Percentiles rank a stretch among this genome's conserved stretches.
Conservation (phyloP, 2,888 invertebrate genomes). For the Heliconius hortense region DNA sequence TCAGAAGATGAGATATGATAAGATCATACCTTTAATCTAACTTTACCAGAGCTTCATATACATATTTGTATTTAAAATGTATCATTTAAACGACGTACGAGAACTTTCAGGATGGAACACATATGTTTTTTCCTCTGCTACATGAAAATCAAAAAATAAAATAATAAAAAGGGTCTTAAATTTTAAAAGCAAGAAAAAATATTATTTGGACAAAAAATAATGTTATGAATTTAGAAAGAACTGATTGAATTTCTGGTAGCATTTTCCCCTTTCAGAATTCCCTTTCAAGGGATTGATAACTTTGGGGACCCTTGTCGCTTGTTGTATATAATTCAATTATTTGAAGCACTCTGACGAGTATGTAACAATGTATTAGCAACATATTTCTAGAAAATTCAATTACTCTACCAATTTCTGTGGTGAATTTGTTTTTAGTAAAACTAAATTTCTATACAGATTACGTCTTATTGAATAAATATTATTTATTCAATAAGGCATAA, state of each 20-base stretch:
- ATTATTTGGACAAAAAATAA: not conserved
- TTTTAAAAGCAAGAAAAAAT: not conserved
- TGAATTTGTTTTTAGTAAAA: not conserved
- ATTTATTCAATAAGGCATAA: no score
- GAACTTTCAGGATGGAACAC: no score
- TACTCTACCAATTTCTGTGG: not conserved
- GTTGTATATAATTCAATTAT: conserved; percentile 51
- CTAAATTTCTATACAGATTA: no score
- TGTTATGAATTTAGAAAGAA: conserved; percentile 15
- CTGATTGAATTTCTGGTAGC: not conserved
- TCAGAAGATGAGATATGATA: no score
- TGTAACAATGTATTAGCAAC: conserved; percentile 3
- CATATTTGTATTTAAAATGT: no score
- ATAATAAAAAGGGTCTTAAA: not conserved
- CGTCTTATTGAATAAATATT: no score
- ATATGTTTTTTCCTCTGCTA: not conserved
- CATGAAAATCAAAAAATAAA: not conserved
- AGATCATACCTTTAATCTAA: no score
- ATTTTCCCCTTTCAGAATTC: conserved; percentile 24
- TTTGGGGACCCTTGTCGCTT: conserved; percentile 46
- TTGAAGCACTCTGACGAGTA: conserved; percentile 27
- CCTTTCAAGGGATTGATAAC: conserved; percentile 15
- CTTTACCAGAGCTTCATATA: no score
- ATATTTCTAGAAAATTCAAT: not conserved
- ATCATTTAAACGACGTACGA: no score